Evolutionary conservation across 64 coral and sea anemone species (phyloP).

Genomic region (Pocillopora damicornis): DNA sequence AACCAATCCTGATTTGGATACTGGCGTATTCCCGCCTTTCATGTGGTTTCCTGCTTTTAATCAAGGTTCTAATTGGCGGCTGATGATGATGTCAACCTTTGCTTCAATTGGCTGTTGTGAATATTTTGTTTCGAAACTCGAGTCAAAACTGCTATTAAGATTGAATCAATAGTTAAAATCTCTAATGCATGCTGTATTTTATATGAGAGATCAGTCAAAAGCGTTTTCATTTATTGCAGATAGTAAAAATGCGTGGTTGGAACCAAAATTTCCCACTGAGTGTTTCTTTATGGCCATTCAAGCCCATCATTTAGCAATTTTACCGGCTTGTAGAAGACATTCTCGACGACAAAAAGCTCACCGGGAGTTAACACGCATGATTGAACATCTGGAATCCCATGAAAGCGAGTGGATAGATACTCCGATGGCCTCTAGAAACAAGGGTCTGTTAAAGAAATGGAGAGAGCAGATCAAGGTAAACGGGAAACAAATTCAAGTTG

Average conservation of each 20-base stretch:
- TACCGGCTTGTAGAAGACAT: conserved; percentile 81
- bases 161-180: too few species aligned
- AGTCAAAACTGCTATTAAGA: too few species aligned
- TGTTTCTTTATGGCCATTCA: conserved; percentile 96
- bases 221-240: conserved; percentile 29
- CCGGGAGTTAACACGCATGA: conserved; percentile 82
- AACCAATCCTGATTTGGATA: too few species aligned
- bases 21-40: too few species aligned
- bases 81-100: too few species aligned
- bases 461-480: conserved; percentile 89
- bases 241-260: conserved; percentile 63
- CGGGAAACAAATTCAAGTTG: neutral
- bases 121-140: too few species aligned
- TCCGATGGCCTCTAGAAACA: conserved; percentile 83
- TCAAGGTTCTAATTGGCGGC: too few species aligned
- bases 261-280: conserved; percentile 92
- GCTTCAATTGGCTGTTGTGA: too few species aligned
- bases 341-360: conserved; percentile 70
- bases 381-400: conserved; percentile 82
- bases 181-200: too few species aligned
- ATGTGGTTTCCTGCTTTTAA: too few species aligned
- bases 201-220: neutral
- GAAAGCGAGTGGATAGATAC: conserved; percentile 96
- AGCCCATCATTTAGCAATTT: conserved; percentile 79
- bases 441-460: conserved; percentile 88